These are phyloP conservation scores for Vombatus ursinus DNA, from an alignment of 2,113 vertebrate genomes.

Conservation along the genomic window DNA sequence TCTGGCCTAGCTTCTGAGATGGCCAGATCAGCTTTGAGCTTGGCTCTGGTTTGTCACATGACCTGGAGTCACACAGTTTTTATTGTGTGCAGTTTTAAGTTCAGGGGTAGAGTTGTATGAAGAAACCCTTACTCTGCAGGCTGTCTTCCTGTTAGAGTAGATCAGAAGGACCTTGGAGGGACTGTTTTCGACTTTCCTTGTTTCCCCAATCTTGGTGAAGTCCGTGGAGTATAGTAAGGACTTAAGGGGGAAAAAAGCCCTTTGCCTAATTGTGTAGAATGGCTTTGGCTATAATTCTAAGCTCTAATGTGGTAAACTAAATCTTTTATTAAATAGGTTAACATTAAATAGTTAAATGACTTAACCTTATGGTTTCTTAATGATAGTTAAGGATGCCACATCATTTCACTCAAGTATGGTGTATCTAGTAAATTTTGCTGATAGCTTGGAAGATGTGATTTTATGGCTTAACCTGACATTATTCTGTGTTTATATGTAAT, in stretches of 20 bases:
- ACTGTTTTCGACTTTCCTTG: too few species aligned
- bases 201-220: too few species aligned
- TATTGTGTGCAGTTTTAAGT: conserved; percentile 52
- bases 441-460: neutral
- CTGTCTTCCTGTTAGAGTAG: neutral
- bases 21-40: conserved; percentile 51
- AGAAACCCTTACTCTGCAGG: neutral
- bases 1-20: conserved; percentile 55
- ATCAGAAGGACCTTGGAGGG: too few species aligned
- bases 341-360: neutral
- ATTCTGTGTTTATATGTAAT: conserved; percentile 22
- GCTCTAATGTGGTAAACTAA: conserved; percentile 9
- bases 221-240: neutral
- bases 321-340: neutral
- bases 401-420: conserved; percentile 30
- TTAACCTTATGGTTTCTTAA: neutral
- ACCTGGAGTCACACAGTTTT: conserved; percentile 35
- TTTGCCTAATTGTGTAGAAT: neutral
- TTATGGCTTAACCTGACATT: neutral
- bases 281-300: conserved; percentile 43
- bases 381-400: conserved; percentile 53
- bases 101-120: conserved; percentile 29
- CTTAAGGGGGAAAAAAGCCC: neutral
- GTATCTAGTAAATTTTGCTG: conserved; percentile 27
- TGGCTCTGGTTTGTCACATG: conserved; percentile 27